Base-by-base conservation (phyloP, 2,888 invertebrate species). In the Stenotaenia linearis region DNA sequence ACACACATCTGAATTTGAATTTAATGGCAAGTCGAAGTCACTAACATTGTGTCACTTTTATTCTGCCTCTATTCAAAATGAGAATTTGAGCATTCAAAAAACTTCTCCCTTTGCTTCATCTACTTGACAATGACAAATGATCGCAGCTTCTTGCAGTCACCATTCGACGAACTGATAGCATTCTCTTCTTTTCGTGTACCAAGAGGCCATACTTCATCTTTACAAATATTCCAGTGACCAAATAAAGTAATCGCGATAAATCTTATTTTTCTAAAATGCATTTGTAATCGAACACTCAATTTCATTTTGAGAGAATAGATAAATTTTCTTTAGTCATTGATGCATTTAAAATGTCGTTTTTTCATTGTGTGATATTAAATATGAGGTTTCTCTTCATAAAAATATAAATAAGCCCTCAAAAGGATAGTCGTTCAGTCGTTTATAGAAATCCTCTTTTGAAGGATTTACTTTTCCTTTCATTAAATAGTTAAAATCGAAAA, bases 71-170 rank as follows among this genome's bases (percentile, higher is more conserved):
- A 69, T 69, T 69, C 69, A 69, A 69, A 69, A 69, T 28, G 69
- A 25, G 69, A 69, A 69, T 69, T 28, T 69, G 28, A 28, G 28
- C 69, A 28, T 28, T 25, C 28, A 69, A 69, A n/a, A 28, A 69
- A 25, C 25, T 23, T 69, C 69, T 50, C 69, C 28, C 28, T 28
- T 28, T 69, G 69, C 69, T 28, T 69, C 69, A 69, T 69, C 69
- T 28, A 25, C 25, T 69, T 69, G 69, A 69, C 69, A 69, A 25
- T 69, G 69, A 69, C 69, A 69, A 69, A 69, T 69, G 69, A 69
- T 69, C 25, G 25, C 69, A 69, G 69, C 28, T 69, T 69, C 69
- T n/a, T 69, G 23, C 23, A 69, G 69, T 69, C 69, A 25, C 69
- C 69, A 28, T n/a, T 28, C 25, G n/a, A 69, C 69, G 25, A 69